Conservation (phyloP, 1,140 invertebrate genomes). For the Zaprionus taronus region DNA sequence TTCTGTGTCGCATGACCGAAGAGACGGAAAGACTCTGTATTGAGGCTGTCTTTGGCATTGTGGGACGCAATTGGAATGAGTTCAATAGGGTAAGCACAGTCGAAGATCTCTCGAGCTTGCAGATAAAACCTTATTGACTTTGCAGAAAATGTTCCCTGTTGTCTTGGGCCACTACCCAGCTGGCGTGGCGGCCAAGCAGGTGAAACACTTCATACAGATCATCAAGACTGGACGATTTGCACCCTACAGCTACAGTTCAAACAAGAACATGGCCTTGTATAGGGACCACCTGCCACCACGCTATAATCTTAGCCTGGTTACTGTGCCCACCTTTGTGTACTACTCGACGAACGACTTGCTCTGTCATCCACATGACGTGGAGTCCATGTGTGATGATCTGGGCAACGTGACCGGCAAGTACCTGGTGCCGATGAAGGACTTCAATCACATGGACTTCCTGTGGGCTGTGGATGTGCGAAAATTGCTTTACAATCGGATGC, state of each 20-base stretch:
- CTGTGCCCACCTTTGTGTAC: conserved; percentile 87
- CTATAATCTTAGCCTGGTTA: conserved; percentile 87
- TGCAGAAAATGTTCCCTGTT: conserved; percentile 88
- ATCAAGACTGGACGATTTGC: conserved; percentile 76
- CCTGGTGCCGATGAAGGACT: conserved; percentile 86
- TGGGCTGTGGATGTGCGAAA: conserved; percentile 87
- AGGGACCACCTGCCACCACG: conserved; percentile 85
- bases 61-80: conserved; percentile 80
- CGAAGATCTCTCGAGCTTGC: background rate
- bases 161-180: conserved; percentile 89
- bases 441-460: conserved; percentile 89
- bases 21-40: conserved; percentile 79
- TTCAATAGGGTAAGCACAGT: conserved; percentile 68
- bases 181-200: conserved; percentile 80
- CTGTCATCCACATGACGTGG: conserved; percentile 87
- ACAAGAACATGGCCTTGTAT: conserved; percentile 85
- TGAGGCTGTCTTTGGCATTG: conserved; percentile 79
- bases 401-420: conserved; percentile 86
- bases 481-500: conserved; percentile 86
- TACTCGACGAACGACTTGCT: conserved; percentile 87
- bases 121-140: background rate
- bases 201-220: conserved; percentile 83
- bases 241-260: conserved; percentile 75
- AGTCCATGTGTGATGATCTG: conserved; percentile 85
- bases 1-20: conserved; percentile 81